Evolutionary conservation across 2,888 invertebrate species (phyloP), one percentile per base, ranked within the genome.

Genomic region (Drosophila meridiana): DNA sequence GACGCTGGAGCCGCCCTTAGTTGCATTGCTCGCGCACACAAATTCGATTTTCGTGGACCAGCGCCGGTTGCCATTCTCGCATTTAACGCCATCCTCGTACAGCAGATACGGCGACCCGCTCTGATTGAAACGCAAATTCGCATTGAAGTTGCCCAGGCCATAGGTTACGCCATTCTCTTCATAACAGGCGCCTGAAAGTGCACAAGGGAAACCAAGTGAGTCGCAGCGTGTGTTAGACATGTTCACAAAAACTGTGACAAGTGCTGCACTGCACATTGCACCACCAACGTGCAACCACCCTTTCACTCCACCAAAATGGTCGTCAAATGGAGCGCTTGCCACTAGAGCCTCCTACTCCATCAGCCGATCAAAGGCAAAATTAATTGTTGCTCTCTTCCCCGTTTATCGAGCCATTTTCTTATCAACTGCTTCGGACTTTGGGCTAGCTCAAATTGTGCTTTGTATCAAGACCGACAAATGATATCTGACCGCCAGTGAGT

Each of bases 41-140:
- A 93, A 93, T 87, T 93, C 93, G 82, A 93, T 93, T 93, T 91
- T 92, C 58, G 93, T 93, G 59, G 92, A 91, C 92, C 93, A 93
- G 45, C 73, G 88, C 52, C 80, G 76, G 26, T 53, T 69, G 70
- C 76, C 73, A 40, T 80, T 36, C 42, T 71, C 66, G 43, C 80
- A 93, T n/a, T 60, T 61, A 58, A 82, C 68, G n/a, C 92, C 90
- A 48, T 92, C 78, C 79, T 91, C 91, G 73, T 93, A 93, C 11
- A 92, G 84, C 77, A 93, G 85, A 91, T 92, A 93, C 43, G 92
- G 92, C 61, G 92, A 89, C 40, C 92, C 93, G 64, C 89, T 92
- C 76, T 89, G 90, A 90, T 93, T 92, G 80, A 93, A 89, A 76
- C 90, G 87, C 75, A 93, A 87, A 84, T 91, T 87, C 67, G 90